Base-by-base conservation (phyloP, 2,113 vertebrate genomes). In the Perca schrenkii region DNA sequence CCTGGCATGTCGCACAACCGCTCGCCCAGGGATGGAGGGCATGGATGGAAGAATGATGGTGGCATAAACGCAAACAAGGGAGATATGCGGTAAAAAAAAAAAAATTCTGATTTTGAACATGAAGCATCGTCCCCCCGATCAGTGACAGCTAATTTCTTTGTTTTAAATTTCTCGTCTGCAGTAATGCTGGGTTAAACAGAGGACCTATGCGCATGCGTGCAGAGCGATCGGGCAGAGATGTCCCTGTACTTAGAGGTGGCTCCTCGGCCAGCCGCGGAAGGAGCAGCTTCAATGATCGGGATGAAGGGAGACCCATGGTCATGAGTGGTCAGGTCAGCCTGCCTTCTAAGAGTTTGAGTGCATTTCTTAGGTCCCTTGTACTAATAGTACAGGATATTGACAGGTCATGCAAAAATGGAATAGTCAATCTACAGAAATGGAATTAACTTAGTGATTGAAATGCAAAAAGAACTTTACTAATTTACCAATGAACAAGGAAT, bases 181-280 rank as follows among this genome's bases (percentile, higher is more conserved):
- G 14, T 66, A 4, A 25, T 34, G 14, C 60, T 70, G 72, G 85
- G 15, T 56, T 75, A 47, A 63, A 6, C 81, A 96, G 95, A 28
- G 93, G 90, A 31, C 82, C 92, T 1, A 94, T 95, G 68, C 92
- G 95, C 2, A 93, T 96, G 85, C 96, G 97, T 73, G 88, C 96
- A 0, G 98, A 99, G 8, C 95, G 97, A 8, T 95, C 97, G 0
- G 95, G 96, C 50, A 93, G 98, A 93, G 98, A 99, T 2, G 97
- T 96, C 4, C 96, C 97, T 0, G 83, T 93, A 1, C 94, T 97
- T 4, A 94, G 98, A 90, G 97, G 97, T 1, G 96, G 93, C 0
- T 94, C 97, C 1, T 94, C 97, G 0, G 94, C 95, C 4, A 96
- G 82, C 88, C 96, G 96, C 0, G 97, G 97, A 60, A 94, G 96